Base-by-base conservation (phyloP, 2,888 invertebrate genomes). In the Drosophila fulvimacula region DNA sequence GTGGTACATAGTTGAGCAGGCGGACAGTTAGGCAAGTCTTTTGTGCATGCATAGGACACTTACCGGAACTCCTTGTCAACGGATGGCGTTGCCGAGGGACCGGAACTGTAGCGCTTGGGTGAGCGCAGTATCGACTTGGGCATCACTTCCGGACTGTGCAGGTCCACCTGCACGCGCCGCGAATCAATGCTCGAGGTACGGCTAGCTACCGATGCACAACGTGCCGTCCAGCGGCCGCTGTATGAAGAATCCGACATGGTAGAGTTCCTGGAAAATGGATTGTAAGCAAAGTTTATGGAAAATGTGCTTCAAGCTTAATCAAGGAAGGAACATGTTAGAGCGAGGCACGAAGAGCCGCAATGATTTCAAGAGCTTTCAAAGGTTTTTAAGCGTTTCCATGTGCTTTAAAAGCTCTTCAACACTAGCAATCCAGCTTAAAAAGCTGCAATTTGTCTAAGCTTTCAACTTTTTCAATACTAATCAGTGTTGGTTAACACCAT, bases 1-100 rank as follows among this genome's bases (percentile, higher is more conserved):
- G 38, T 30, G 51, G 51, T 10, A 17, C 1, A 52, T 1, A 52
- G 24, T 49, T 39, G 52, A 13, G 11, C 30, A 30, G 30, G 10
- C 30, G 41, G 51, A 38, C 39, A 27, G 44, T 57, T 38, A 36
- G 13, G 36, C 19, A 32, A 49, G 44, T 27, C n/a, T n/a, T 52
- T 67, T 55, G 36, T 52, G 46, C 6, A 21, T 15, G 19, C 44
- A 15, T 46, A 34, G 34, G 17, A 24, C 9, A 62, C 82, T 76
- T 77, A 92, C 92, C 92, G 90, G 71, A 92, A 92, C 67, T 92
- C 93, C 19, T 90, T 91, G 27, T 93, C 93, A 41, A 93, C 91
- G 13, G 92, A 93, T 24, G 93, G 92, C 56, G 92, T 92, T 21
- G 92, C 91, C 15, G 92, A 92, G 36, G 90, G 91, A 2, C 88